Percentiles rank a stretch among this genome's conserved stretches.
These are phyloP conservation scores for Chloropsis hardwickii DNA, from an alignment of 2,113 vertebrate genomes.

Conservation along the genomic window DNA sequence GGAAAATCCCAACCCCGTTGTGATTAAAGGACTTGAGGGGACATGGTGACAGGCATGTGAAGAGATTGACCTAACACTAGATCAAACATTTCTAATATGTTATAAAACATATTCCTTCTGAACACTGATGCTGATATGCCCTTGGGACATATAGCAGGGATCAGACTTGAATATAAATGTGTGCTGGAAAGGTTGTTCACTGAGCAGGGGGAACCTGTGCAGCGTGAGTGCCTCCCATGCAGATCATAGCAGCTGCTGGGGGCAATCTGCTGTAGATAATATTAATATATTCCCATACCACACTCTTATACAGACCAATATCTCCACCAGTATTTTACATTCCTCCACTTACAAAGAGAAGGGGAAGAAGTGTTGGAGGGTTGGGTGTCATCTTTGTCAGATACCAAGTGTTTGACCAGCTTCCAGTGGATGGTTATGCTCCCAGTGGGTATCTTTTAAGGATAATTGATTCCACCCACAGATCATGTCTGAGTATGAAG, in stretches of 20 bases:
- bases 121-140: neutral
- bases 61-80: neutral
- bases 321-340: neutral
- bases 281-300: neutral
- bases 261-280: neutral
- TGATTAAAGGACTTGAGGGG: slow-evolving; percentile 6
- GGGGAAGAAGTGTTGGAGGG: neutral
- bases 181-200: neutral
- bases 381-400: neutral
- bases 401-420: neutral
- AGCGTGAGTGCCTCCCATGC: neutral
- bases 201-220: neutral
- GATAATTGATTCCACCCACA: neutral
- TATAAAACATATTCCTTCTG: neutral
- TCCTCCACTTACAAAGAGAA: neutral
- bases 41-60: neutral
- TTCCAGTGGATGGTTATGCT: neutral
- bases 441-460: neutral
- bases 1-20: rapidly evolving
- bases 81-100: neutral
- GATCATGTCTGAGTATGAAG: neutral
- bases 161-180: neutral
- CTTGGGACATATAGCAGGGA: neutral
- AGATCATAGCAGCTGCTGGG: neutral
- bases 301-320: neutral